Evolutionary conservation across 35 echinoderm and acorn worm genomes (phyloP).

Genomic region (Patiria miniata): DNA sequence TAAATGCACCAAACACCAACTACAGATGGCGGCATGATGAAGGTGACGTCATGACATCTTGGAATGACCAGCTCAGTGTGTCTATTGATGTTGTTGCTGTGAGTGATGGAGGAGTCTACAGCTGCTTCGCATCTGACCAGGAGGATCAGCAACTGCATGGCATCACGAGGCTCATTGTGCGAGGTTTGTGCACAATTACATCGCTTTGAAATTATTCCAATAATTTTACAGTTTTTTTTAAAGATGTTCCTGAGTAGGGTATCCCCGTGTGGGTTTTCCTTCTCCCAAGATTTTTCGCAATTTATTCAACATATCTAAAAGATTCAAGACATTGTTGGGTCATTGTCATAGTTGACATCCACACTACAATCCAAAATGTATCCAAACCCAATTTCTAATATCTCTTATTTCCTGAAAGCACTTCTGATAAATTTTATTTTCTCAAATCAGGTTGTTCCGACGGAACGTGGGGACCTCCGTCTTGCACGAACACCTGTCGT

Average conservation of each 20-base stretch:
- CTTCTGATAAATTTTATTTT: neutral
- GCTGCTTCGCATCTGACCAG: neutral
- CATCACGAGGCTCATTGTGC: constrained; percentile 13
- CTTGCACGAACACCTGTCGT: constrained; percentile 47
- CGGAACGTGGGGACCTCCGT: constrained; percentile 45
- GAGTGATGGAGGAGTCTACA: neutral
- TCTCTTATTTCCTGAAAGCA: neutral
- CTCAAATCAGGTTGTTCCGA: constrained; percentile 28
- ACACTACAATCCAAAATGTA: neutral
- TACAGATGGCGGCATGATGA: constrained; percentile 2
- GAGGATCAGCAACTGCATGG: constrained; percentile 1
- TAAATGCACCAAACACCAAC: neutral
- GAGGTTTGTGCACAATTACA: neutral
- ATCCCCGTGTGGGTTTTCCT: neutral
- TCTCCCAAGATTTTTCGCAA: neutral
- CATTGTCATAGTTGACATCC: neutral
- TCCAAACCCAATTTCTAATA: neutral
- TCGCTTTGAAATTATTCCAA: neutral
- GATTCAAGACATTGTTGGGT: neutral
- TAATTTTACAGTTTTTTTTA: neutral
- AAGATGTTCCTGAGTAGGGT: neutral
- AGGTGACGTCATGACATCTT: neutral
- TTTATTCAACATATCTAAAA: neutral
- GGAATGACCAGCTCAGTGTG: neutral
- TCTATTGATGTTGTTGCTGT: neutral